Evolutionary conservation across 2,888 invertebrate species (phyloP).

Genomic region (Poecilobothrus nobilitatus): DNA sequence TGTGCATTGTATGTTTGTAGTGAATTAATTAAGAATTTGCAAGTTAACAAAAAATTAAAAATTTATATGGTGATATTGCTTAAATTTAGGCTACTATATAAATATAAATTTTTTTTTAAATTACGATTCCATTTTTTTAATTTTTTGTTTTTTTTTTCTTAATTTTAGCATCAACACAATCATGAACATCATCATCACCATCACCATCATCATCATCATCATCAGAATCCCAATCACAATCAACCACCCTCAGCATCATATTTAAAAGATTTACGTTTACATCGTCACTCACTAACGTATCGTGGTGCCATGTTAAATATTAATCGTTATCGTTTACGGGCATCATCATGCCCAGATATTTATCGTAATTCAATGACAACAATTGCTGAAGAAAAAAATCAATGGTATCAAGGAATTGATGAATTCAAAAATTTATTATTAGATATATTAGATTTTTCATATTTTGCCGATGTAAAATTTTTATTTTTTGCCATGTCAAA

Average conservation of each 20-base stretch:
- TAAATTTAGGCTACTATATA: no score
- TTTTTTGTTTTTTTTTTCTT: no score
- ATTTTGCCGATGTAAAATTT: slow-evolving; percentile 65
- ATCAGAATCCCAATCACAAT: slow-evolving; percentile 12
- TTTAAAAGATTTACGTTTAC: slow-evolving; percentile 63
- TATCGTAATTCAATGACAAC: slow-evolving; percentile 79
- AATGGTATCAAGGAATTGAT: slow-evolving; percentile 65
- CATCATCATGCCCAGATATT: slow-evolving; percentile 86
- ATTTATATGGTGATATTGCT: no score
- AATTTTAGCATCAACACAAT: not conserved
- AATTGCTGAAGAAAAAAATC: slow-evolving; percentile 63
- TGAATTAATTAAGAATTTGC: no score
- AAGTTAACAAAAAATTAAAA: no score
- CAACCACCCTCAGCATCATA: slow-evolving; percentile 45
- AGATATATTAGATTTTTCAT: slow-evolving; percentile 73
- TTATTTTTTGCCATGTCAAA: slow-evolving; percentile 77
- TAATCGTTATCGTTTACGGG: slow-evolving; percentile 67
- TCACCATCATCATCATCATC: not conserved
- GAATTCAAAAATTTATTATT: slow-evolving; percentile 68
- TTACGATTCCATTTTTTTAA: no score
- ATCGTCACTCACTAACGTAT: slow-evolving; percentile 71
- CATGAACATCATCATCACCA: not conserved
- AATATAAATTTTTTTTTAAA: no score
- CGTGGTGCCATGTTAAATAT: slow-evolving; percentile 80
- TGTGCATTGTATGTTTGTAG: no score